A percentile compares a stretch with the other conserved stretches of the same genome.
Evolutionary conservation across 2,113 vertebrate species (phyloP).

Genomic region (Amblyornis subalaris): DNA sequence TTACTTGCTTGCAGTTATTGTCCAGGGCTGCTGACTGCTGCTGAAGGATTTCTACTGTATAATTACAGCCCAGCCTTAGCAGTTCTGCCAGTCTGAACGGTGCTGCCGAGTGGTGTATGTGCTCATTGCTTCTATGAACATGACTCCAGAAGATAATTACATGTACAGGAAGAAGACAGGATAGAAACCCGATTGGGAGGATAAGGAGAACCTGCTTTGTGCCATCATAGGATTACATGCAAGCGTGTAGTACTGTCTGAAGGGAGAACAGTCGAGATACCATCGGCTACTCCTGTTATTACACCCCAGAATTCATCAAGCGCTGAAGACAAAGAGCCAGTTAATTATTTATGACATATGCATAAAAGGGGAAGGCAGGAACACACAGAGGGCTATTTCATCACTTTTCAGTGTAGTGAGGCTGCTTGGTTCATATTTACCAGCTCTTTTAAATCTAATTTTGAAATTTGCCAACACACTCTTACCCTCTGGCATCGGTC

Average conservation of each 20-base stretch:
- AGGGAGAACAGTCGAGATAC: background rate
- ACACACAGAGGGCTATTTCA: background rate
- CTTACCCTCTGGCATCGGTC: background rate
- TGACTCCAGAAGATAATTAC: background rate
- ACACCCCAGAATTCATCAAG: background rate
- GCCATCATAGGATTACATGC: background rate
- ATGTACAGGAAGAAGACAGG: background rate
- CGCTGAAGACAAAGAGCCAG: background rate
- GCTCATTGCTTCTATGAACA: background rate
- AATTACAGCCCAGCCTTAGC: background rate
- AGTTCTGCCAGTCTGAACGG: background rate
- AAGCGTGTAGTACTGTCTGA: background rate
- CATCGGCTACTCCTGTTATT: background rate
- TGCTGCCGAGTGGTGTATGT: background rate
- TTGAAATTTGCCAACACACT: background rate
- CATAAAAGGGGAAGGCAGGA: background rate
- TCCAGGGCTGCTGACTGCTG: background rate
- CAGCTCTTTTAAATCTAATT: background rate
- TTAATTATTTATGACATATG: constrained; percentile 29
- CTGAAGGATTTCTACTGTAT: background rate
- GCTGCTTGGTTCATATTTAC: background rate
- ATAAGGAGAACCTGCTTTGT: background rate
- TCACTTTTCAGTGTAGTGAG: background rate
- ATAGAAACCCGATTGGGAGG: background rate
- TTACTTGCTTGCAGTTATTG: background rate